A percentile compares a stretch with the other conserved stretches of the same genome.
Conservation (phyloP, 2,797 vertebrate genomes). For the Euphonia xanthogaster region DNA sequence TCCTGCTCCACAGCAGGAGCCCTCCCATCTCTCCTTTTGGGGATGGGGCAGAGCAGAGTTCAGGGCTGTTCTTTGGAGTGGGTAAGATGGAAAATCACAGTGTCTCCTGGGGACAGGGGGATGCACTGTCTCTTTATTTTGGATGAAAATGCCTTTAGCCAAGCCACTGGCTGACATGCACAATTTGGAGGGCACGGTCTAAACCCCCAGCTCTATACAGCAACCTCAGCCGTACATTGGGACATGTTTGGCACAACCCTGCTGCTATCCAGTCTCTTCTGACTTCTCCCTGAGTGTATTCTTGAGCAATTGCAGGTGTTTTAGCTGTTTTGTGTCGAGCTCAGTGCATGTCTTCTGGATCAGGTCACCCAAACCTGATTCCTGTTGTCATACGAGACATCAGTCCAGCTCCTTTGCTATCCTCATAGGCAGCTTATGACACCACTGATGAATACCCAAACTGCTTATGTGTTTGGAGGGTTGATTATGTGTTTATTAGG, state of each 20-base stretch:
- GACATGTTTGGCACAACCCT: not conserved
- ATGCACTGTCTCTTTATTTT: not conserved
- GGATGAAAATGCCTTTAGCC: not conserved
- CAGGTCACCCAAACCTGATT: not conserved
- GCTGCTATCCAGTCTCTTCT: not conserved
- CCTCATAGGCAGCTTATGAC: not conserved
- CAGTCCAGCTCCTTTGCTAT: not conserved
- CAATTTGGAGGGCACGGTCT: fast-evolving
- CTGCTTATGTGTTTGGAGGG: not conserved
- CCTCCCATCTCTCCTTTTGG: not conserved
- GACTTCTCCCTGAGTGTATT: not conserved
- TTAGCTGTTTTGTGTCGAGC: not conserved
- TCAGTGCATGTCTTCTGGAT: not conserved
- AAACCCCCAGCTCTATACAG: not conserved
- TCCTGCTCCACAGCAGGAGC: not conserved
- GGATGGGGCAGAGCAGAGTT: not conserved
- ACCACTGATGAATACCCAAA: not conserved
- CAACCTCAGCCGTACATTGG: not conserved
- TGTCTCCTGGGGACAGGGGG: not conserved
- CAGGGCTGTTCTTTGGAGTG: not conserved
- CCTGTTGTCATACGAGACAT: fast-evolving
- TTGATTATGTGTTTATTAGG: not conserved
- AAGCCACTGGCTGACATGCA: not conserved
- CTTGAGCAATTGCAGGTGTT: not conserved
- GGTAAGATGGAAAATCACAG: not conserved